A percentile compares a stretch with the other conserved stretches of the same genome.
These are phyloP conservation scores for Trichopoda pennipes DNA, from an alignment of 2,888 invertebrate species.

Conservation along the genomic window DNA sequence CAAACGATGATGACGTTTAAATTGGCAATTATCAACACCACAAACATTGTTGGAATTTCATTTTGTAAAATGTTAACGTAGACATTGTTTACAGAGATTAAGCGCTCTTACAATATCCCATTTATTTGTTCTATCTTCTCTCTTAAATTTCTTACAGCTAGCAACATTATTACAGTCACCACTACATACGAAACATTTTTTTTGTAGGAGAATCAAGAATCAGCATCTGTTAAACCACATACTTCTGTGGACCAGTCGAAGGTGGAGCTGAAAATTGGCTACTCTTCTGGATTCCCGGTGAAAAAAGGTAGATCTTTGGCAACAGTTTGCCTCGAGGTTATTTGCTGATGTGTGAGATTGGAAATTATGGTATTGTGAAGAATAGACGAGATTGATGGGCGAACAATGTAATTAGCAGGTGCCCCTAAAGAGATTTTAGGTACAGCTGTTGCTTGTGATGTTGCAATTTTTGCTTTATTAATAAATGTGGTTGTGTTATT, in stretches of 20 bases:
- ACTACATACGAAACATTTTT: constrained; percentile 6
- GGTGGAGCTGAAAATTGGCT: not conserved
- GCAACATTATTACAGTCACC: constrained; percentile 25
- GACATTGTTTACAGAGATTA: constrained; percentile 31
- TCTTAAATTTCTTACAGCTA: constrained; percentile 5
- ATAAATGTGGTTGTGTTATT: too few relatives aligned
- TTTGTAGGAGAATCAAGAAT: too few relatives aligned
- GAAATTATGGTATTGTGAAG: not conserved
- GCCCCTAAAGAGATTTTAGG: not conserved
- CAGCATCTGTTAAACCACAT: too few relatives aligned
- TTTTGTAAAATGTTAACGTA: constrained; percentile 27
- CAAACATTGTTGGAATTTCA: constrained; percentile 2
- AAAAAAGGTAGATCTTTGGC: not conserved
- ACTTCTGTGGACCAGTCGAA: too few relatives aligned
- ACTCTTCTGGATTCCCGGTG: not conserved
- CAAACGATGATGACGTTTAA: not conserved
- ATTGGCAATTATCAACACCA: not conserved
- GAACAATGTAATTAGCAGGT: not conserved
- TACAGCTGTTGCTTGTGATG: too few relatives aligned
- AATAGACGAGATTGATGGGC: not conserved
- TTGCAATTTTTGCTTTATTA: too few relatives aligned
- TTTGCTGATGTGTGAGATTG: not conserved
- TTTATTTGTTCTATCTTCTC: not conserved
- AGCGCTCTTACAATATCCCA: constrained; percentile 26
- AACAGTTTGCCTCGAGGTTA: not conserved